Percentiles rank a stretch among this genome's conserved stretches.
Evolutionary conservation across 2,888 invertebrate species (phyloP).

Genomic region (Rhamnusium bicolor): DNA sequence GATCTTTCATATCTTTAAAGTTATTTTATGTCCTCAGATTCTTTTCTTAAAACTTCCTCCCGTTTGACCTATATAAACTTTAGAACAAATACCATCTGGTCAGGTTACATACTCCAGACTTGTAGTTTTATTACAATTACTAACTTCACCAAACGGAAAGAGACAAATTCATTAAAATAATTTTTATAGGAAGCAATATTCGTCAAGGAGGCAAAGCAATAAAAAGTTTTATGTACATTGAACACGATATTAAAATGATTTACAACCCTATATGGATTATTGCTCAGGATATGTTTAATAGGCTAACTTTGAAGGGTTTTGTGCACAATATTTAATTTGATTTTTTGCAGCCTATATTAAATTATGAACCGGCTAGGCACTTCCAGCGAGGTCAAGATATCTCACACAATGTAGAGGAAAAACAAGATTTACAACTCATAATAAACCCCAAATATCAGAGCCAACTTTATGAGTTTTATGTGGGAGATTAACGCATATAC

Average conservation of each 20-base stretch:
- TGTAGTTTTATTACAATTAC: too few relatives aligned
- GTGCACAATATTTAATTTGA: not conserved
- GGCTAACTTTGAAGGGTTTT: not conserved
- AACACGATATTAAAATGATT: not conserved
- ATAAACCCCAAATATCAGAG: too few relatives aligned
- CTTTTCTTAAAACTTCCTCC: too few relatives aligned
- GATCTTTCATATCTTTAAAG: too few relatives aligned
- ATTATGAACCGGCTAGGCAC: not conserved
- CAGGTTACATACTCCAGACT: too few relatives aligned
- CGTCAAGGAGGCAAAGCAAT: not conserved
- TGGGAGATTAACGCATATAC: too few relatives aligned
- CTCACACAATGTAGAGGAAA: not conserved
- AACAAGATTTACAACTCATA: too few relatives aligned
- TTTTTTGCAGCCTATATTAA: not conserved
- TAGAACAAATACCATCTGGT: too few relatives aligned
- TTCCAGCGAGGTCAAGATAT: not conserved
- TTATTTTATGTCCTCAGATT: too few relatives aligned
- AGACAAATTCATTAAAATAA: not conserved
- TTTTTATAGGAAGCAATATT: not conserved
- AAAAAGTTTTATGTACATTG: not conserved
- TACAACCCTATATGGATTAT: not conserved
- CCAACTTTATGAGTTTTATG: too few relatives aligned
- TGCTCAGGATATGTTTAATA: not conserved
- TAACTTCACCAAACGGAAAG: not conserved
- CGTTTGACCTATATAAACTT: too few relatives aligned